Conservation (phyloP, 2,797 vertebrate species). For the Sandelia bainsii region DNA sequence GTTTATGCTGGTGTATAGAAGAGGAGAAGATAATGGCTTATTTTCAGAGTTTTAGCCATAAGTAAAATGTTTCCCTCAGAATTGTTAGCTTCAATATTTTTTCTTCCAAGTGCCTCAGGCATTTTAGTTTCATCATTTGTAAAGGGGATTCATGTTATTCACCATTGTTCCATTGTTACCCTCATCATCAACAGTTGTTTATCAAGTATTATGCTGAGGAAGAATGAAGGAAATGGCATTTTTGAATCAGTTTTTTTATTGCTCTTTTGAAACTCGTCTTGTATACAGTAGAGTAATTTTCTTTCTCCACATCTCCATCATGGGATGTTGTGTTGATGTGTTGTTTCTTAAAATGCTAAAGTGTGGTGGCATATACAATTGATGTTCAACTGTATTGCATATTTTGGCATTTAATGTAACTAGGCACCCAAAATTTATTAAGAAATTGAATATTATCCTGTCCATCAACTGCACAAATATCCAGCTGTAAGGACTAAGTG, state of each 20-base stretch:
- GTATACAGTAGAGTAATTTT: not conserved
- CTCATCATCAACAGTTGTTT: conserved; percentile 29
- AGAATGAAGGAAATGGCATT: conserved; percentile 12
- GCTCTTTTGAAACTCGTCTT: conserved; percentile 31
- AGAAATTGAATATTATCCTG: not conserved
- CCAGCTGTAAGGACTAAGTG: not conserved
- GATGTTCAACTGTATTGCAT: not conserved
- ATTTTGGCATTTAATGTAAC: not conserved
- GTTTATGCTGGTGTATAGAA: conserved; percentile 1
- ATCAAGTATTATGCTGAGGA: not conserved
- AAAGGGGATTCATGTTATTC: conserved; percentile 26
- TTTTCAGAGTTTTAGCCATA: conserved; percentile 18
- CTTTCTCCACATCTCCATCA: conserved; percentile 2
- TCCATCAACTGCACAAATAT: not conserved
- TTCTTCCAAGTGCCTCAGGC: conserved; percentile 1
- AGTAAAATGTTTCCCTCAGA: conserved; percentile 3
- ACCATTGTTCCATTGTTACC: conserved; percentile 7
- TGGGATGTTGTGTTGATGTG: not conserved
- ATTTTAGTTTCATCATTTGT: conserved; percentile 27
- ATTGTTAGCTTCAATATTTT: conserved; percentile 1
- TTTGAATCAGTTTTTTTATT: conserved; percentile 21
- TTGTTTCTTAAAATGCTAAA: not conserved
- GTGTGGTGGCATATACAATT: not conserved
- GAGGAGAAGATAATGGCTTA: conserved; percentile 6
- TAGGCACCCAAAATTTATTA: not conserved